Base-by-base conservation (phyloP, 1,140 invertebrate genomes). In the Drosophila sucinea region DNA sequence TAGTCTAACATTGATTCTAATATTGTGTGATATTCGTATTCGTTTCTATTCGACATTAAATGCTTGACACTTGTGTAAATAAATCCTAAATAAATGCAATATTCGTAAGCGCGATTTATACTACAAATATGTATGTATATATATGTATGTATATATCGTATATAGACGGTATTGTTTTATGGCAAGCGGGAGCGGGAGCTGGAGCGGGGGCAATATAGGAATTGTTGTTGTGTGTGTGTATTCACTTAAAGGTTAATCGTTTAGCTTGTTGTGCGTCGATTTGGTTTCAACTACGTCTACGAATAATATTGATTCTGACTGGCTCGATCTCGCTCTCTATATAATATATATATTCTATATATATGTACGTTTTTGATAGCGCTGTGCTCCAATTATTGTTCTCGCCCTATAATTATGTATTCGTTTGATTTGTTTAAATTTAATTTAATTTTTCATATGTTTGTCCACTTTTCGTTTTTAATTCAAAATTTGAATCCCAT, bases 331-430 rank as follows among this genome's bases (percentile, higher is more conserved):
- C 44, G 44, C 44, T 51, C 44, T 51, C 44, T 51, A 51, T 51
- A 51, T 51, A 27, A 51, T 51, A 51, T 41, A 41, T 41, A 41
- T 41, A 41, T 41, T 23, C 25, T 47, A 27, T 51, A 27, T 51
- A 38, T 38, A 11, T 38, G 10, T 38, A 51, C 23, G 5, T 51
- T 51, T 51, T 51, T 51, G 44, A 51, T 27, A 51, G 44, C 44
- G 83, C 83, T 87, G 79, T 87, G 83, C 83, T 87, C 76, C 84
- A 87, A 86, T 87, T 87, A 87, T 87, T 87, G 83, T 87, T 87
- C 83, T 87, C 67, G 79, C 81, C 74, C 84, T 87, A 89, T 77
- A 82, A 62, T 73, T 87, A 89, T 32, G 41, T 51, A 38, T 33
- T 23, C 60, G 8, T 60, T 54, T 67, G 8, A 56, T 70, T 63